Evolutionary conservation across 1,140 invertebrate species (phyloP).

Genomic region (Drosophila carrolli): DNA sequence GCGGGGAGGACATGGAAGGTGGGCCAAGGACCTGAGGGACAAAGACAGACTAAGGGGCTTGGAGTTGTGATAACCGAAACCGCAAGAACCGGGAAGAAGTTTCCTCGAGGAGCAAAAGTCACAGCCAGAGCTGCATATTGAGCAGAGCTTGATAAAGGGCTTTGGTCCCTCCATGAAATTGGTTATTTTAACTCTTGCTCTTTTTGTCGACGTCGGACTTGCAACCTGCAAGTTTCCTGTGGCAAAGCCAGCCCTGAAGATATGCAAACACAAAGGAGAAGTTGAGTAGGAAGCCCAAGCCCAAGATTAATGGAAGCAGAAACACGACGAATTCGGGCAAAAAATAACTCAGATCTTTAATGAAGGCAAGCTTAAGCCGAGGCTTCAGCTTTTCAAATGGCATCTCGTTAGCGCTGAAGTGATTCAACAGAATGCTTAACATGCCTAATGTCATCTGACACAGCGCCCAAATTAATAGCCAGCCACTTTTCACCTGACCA

Average conservation of each 20-base stretch:
- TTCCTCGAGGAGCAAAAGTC: constrained; percentile 49
- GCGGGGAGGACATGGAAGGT: constrained; percentile 2
- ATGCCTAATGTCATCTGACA: constrained; percentile 80
- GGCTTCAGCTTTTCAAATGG: constrained; percentile 71
- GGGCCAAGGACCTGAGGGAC: background rate
- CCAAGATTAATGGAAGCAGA: constrained; percentile 43
- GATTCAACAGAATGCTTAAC: constrained; percentile 81
- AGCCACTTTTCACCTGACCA: constrained; percentile 80
- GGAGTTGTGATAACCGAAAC: constrained; percentile 76
- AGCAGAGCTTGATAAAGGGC: constrained; percentile 77
- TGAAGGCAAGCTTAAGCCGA: constrained; percentile 44
- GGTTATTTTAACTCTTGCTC: constrained; percentile 58
- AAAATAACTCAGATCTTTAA: constrained; percentile 56
- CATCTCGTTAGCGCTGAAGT: constrained; percentile 78
- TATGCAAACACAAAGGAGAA: constrained; percentile 36
- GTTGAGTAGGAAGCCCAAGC: background rate
- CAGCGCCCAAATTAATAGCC: constrained; percentile 79
- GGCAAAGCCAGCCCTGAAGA: constrained; percentile 30
- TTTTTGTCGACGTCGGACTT: constrained; percentile 38
- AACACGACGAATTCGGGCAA: constrained; percentile 29
- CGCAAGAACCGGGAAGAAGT: constrained; percentile 63
- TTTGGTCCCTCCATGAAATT: constrained; percentile 63
- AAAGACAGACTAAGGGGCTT: constrained; percentile 25
- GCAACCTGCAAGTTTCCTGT: constrained; percentile 39
- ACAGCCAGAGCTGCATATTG: constrained; percentile 68